phyloP scores from a whole-genome alignment of 2,113 vertebrate species.

The Cebus imitator region DNA sequence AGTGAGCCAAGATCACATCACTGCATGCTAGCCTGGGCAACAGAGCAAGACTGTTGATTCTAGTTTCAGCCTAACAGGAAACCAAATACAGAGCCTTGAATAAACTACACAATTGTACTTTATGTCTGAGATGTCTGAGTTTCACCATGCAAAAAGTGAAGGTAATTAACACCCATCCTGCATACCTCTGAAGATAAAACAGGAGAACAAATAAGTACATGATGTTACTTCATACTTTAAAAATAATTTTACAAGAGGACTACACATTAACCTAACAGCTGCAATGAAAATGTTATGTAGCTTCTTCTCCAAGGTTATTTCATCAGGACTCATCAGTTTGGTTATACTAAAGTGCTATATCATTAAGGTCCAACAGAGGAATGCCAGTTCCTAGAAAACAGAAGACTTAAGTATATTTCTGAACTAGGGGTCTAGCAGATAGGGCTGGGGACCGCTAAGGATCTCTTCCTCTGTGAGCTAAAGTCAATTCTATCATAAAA shows the following conservation, averaged over 20 bases:
- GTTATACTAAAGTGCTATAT: background rate
- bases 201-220: background rate
- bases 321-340: background rate
- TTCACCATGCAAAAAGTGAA: background rate
- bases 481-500: constrained; percentile 36
- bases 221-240: background rate
- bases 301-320: background rate
- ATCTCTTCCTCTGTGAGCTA: background rate
- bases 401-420: background rate
- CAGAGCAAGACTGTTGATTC: background rate
- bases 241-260: background rate
- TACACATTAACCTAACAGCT: background rate
- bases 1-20: too few relatives aligned
- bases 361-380: background rate
- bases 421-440: background rate
- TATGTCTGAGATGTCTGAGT: background rate
- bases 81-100: background rate
- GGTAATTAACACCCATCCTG: background rate
- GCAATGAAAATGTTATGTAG: background rate
- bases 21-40: too few relatives aligned
- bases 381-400: background rate
- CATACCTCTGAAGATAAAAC: background rate
- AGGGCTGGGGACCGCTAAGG: background rate
- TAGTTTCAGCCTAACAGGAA: background rate
- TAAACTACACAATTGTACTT: background rate